A percentile compares a stretch with the other conserved stretches of the same genome.
phyloP scores from a whole-genome alignment of 1,140 invertebrate genomes.

The Chionoecetes opilio region DNA sequence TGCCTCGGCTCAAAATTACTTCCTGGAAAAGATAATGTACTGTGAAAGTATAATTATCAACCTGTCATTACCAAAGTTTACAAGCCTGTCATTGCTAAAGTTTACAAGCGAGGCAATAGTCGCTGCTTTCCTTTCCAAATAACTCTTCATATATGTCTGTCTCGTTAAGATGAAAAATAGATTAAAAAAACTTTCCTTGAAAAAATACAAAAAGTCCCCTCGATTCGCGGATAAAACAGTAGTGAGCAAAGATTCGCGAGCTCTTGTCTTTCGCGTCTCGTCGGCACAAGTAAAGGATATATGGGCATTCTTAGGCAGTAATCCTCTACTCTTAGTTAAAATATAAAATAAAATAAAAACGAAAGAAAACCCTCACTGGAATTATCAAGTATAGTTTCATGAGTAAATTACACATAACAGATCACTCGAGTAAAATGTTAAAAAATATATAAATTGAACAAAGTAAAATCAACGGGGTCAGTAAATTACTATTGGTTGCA shows the following conservation, averaged over 20 bases:
- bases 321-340: background rate
- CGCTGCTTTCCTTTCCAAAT: too few relatives aligned
- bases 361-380: slow-evolving; percentile 68
- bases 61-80: too few relatives aligned
- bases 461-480: slow-evolving; percentile 42
- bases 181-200: background rate
- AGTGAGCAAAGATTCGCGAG: too few relatives aligned
- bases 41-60: too few relatives aligned
- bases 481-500: slow-evolving; percentile 10
- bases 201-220: background rate
- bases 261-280: background rate
- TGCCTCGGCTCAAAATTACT: too few relatives aligned
- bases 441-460: slow-evolving; percentile 40
- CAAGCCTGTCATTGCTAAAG: too few relatives aligned
- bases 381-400: slow-evolving; percentile 66
- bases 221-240: too few relatives aligned
- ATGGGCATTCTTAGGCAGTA: slow-evolving; percentile 52
- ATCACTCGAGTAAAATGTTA: slow-evolving; percentile 40
- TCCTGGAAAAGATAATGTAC: too few relatives aligned
- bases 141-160: background rate
- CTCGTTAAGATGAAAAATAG: background rate
- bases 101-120: too few relatives aligned
- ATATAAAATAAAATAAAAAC: too few relatives aligned
- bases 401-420: slow-evolving; percentile 74
- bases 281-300: background rate